Percentiles rank a stretch among this genome's conserved stretches.
phyloP scores from a whole-genome alignment of 2,888 invertebrate genomes.

The Napeogenes sylphis region DNA sequence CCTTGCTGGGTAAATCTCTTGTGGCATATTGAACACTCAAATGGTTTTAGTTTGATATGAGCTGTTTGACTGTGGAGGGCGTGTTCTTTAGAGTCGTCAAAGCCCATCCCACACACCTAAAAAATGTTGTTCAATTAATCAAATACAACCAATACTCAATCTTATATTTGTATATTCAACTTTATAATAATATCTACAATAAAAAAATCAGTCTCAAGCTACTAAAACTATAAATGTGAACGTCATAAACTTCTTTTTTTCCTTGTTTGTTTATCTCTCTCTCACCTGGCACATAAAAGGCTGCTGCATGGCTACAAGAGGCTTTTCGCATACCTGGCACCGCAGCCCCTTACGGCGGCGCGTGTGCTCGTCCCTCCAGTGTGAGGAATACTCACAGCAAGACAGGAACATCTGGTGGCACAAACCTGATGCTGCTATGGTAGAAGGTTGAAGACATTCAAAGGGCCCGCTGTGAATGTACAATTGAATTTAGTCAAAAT shows the following conservation, averaged over 20 bases:
- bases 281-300: slow-evolving; percentile 53
- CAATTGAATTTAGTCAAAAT: background rate
- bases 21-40: slow-evolving; percentile 55
- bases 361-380: slow-evolving; percentile 62
- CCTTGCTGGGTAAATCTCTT: slow-evolving; percentile 67
- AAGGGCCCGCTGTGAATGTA: slow-evolving; percentile 59
- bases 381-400: slow-evolving; percentile 68
- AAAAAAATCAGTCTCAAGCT: no score
- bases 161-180: no score
- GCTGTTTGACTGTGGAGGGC: slow-evolving; percentile 46
- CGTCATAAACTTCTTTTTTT: no score
- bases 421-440: slow-evolving; percentile 46
- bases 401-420: slow-evolving; percentile 73
- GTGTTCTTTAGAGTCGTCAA: slow-evolving; percentile 44
- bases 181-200: no score
- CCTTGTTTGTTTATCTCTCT: no score
- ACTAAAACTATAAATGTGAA: no score
- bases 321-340: slow-evolving; percentile 70
- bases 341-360: slow-evolving; percentile 52
- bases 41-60: slow-evolving; percentile 60
- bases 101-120: slow-evolving; percentile 56
- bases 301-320: slow-evolving; percentile 36
- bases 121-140: background rate
- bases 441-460: slow-evolving; percentile 62
- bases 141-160: no score